A percentile compares a stretch with the other conserved stretches of the same genome.
Evolutionary conservation across 2,888 invertebrate species (phyloP).

Genomic region (Drosophila monieri): DNA sequence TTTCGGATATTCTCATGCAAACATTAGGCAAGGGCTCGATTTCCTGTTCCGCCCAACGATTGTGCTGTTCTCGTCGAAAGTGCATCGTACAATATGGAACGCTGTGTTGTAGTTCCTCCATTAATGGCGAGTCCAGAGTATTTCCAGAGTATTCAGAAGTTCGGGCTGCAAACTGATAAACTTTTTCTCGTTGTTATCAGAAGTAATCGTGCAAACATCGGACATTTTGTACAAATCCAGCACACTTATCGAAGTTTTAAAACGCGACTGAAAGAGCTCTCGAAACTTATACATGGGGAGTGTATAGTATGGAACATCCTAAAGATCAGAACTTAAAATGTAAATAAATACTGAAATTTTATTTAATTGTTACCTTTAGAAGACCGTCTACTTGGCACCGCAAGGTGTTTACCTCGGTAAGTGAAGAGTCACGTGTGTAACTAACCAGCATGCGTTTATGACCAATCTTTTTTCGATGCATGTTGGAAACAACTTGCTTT

Average conservation of each 20-base stretch:
- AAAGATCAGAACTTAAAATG: too few species aligned
- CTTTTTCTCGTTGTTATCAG: constrained; percentile 88
- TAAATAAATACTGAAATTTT: neutral
- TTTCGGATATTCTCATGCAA: constrained; percentile 82
- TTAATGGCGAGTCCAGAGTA: constrained; percentile 83
- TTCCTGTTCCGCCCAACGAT: constrained; percentile 92
- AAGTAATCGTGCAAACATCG: constrained; percentile 90
- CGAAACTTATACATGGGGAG: constrained; percentile 92
- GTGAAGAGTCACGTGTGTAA: constrained; percentile 86
- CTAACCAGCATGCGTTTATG: constrained; percentile 91
- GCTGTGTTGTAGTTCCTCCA: constrained; percentile 84
- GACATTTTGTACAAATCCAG: constrained; percentile 89
- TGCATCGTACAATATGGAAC: constrained; percentile 88
- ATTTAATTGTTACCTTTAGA: constrained; percentile 84
- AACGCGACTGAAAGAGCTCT: constrained; percentile 92
- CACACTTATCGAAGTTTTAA: constrained; percentile 88
- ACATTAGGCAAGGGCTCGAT: constrained; percentile 87
- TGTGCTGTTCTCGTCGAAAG: constrained; percentile 85
- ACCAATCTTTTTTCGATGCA: constrained; percentile 92
- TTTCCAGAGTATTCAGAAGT: constrained; percentile 85
- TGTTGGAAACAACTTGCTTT: constrained; percentile 90
- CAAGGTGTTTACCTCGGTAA: constrained; percentile 87
- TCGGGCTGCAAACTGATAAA: constrained; percentile 88
- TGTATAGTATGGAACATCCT: constrained; percentile 90
- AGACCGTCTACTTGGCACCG: constrained; percentile 89